Percentiles rank a stretch among this genome's conserved stretches.
Conservation (phyloP, 2,797 vertebrate genomes). For the Xerus rutilus region DNA sequence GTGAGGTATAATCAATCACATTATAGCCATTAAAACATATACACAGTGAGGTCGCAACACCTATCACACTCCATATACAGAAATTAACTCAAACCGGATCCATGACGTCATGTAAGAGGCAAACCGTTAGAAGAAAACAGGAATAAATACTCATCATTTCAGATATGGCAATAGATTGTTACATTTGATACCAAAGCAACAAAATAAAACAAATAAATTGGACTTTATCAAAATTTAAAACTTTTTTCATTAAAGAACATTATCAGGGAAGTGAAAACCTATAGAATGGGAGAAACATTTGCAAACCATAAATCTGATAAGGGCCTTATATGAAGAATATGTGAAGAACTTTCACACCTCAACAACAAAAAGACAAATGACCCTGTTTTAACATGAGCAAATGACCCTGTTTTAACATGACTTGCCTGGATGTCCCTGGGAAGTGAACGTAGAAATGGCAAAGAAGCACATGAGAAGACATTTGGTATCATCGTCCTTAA, state of each 20-base stretch:
- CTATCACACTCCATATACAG: neutral
- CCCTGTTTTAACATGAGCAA: neutral
- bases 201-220: neutral
- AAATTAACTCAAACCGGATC: neutral
- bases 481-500: neutral
- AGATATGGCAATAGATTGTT: neutral
- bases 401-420: neutral
- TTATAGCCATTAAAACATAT: neutral
- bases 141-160: neutral
- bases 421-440: neutral
- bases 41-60: neutral
- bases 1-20: neutral
- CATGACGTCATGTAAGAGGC: neutral
- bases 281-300: neutral
- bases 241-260: neutral
- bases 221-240: neutral
- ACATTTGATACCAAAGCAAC: neutral
- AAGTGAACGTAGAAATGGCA: no score
- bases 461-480: neutral
- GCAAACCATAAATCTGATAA: neutral
- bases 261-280: neutral
- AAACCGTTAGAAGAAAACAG: neutral
- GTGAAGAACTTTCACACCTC: neutral
- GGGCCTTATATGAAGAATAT: neutral
- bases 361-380: neutral